A percentile compares a stretch with the other conserved stretches of the same genome.
Conservation (phyloP, 2,113 vertebrate genomes). For the Tricholaema leucomelas region DNA sequence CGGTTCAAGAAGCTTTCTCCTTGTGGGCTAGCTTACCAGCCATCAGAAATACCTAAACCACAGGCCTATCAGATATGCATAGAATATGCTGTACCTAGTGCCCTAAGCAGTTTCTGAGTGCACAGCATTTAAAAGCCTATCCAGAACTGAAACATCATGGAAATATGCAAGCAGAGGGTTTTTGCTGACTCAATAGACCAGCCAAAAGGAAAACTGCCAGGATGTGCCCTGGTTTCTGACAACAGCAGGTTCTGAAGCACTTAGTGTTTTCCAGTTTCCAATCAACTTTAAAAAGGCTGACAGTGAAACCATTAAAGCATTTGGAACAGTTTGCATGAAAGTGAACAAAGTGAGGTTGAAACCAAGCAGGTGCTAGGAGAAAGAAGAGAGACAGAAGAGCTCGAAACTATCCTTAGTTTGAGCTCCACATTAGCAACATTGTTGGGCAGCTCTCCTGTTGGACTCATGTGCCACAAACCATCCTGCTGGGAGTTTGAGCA, state of each 20-base stretch:
- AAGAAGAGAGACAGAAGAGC: background rate
- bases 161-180: background rate
- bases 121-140: background rate
- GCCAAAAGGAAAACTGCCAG: background rate
- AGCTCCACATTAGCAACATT: background rate
- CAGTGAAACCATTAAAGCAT: background rate
- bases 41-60: background rate
- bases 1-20: background rate
- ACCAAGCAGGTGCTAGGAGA: background rate
- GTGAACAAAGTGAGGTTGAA: background rate
- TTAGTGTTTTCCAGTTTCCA: background rate
- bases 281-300: background rate
- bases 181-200: background rate
- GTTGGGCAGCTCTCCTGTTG: accelerated
- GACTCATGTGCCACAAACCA: accelerated
- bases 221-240: background rate
- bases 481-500: background rate
- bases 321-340: background rate
- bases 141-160: background rate
- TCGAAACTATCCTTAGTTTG: background rate
- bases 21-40: background rate
- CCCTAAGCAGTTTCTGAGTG: background rate
- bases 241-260: background rate
- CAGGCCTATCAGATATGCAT: background rate
- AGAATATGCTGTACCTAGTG: background rate